Percentiles rank a stretch among this genome's conserved stretches.
phyloP scores from a whole-genome alignment of 1,140 invertebrate species.

The Batillaria attramentaria region DNA sequence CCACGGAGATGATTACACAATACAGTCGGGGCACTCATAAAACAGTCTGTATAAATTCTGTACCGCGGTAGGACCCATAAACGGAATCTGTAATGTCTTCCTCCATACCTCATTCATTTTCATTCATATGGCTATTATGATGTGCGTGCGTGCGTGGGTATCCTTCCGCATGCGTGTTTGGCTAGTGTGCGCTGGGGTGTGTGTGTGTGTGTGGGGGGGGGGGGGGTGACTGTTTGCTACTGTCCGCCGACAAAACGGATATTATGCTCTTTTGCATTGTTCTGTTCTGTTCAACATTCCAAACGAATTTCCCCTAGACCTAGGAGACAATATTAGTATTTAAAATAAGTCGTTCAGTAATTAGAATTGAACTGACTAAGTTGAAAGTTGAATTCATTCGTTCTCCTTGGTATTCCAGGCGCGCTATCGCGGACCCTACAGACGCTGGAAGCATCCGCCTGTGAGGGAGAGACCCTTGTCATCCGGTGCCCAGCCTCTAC shows the following conservation, averaged over 20 bases:
- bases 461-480: conserved; percentile 87
- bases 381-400: neutral
- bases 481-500: conserved; percentile 89
- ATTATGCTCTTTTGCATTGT: neutral
- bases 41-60: too few relatives aligned
- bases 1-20: too few relatives aligned
- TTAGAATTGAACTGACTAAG: neutral
- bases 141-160: too few relatives aligned
- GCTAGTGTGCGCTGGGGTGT: too few relatives aligned
- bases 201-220: too few relatives aligned
- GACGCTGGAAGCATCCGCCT: conserved; percentile 89
- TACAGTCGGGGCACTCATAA: too few relatives aligned
- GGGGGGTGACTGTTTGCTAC: too few relatives aligned
- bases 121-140: too few relatives aligned
- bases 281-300: neutral
- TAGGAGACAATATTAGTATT: neutral
- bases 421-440: conserved; percentile 88
- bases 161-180: too few relatives aligned
- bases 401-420: conserved; percentile 76
- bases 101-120: too few relatives aligned
- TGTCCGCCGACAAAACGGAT: neutral
- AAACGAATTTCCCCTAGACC: neutral
- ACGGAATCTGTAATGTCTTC: too few relatives aligned
- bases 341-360: neutral
- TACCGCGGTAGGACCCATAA: too few relatives aligned